Base-by-base conservation (phyloP, 2,113 vertebrate genomes). In the Potamarius usumacintae region DNA sequence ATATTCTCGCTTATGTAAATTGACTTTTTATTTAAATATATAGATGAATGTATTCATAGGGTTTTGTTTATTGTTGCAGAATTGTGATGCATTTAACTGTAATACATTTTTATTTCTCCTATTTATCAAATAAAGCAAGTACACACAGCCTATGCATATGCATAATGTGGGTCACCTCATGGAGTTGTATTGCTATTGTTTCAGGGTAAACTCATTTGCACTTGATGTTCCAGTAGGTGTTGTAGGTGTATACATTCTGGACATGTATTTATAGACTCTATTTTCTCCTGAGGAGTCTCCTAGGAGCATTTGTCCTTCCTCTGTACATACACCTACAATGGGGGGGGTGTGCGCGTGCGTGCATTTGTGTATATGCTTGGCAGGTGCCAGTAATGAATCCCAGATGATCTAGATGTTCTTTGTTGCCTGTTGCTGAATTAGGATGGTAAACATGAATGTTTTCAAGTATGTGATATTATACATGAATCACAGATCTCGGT, bases 221-320 rank as follows among this genome's bases (percentile, higher is more conserved):
- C 7, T n/a, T 74, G 7, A n/a, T 76, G 57, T 76, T 81, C 18
- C 78, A 48, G 78, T 58, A 91, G 58, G 60, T 82, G 63, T 79
- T 80, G 14, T 87, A 87, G 87, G 71, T 87, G 42, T 34, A 50
- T 50, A 57, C 30, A 48, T 17, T 5, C 27, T 27, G 60, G 11
- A 63, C 85, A 81, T 87, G 87, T 94, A 93, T 93, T 93, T 93
- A 94, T 93, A 91, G 94, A 34, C 85, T 79, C 89, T 85, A 92
- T 91, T 92, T 91, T 87, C 86, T 63, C 88, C 88, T 89, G 86
- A 92, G 82, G 85, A 90, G 84, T 92, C 93, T 87, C 89, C 12
- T 34, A 77, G 91, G 94, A 93, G 85, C 83, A 82, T 92, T 92
- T 93, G 93, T 94, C 93, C 94, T 94, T 89, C 87, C 71, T 88